phyloP scores from a whole-genome alignment of 2,113 vertebrate genomes.

The Notothenia rossii region DNA sequence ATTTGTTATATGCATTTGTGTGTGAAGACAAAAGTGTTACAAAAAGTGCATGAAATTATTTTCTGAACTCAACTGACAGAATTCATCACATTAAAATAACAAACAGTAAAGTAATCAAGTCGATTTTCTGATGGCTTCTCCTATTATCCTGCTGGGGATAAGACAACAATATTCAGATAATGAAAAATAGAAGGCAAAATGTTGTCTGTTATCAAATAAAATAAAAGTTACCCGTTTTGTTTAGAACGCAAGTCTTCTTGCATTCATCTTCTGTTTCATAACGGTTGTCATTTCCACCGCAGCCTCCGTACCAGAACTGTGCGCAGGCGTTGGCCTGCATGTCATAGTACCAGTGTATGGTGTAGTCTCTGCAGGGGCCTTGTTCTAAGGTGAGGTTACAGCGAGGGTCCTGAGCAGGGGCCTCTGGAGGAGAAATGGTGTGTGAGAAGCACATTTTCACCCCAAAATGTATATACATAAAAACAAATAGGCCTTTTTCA shows the following conservation, averaged over 20 bases:
- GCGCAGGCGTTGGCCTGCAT: slow-evolving; percentile 89
- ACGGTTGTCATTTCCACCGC: slow-evolving; percentile 88
- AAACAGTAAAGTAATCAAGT: slow-evolving; percentile 8
- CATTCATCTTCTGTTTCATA: slow-evolving; percentile 87
- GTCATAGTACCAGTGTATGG: slow-evolving; percentile 89
- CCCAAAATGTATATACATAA: neutral
- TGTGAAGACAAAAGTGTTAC: slow-evolving; percentile 1
- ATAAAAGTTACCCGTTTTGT: slow-evolving; percentile 70
- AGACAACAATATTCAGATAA: slow-evolving; percentile 13
- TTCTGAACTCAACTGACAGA: slow-evolving; percentile 32
- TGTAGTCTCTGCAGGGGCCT: slow-evolving; percentile 86
- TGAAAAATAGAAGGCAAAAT: neutral
- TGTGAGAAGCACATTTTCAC: slow-evolving; percentile 3
- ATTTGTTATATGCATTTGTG: neutral
- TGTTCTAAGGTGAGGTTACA: slow-evolving; percentile 84
- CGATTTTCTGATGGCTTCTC: slow-evolving; percentile 16
- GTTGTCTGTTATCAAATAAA: neutral
- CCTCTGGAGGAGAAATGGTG: slow-evolving; percentile 69
- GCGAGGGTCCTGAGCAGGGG: slow-evolving; percentile 49
- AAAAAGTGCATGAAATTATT: slow-evolving; percentile 35
- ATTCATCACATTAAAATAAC: slow-evolving; percentile 32
- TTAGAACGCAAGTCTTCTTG: slow-evolving; percentile 83
- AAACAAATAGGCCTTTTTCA: neutral
- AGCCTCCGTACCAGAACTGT: slow-evolving; percentile 92
- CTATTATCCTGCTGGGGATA: slow-evolving; percentile 67